A percentile compares a stretch with the other conserved stretches of the same genome.
Conservation (phyloP, 2,888 invertebrate genomes). For the Drosophila gaucha region DNA sequence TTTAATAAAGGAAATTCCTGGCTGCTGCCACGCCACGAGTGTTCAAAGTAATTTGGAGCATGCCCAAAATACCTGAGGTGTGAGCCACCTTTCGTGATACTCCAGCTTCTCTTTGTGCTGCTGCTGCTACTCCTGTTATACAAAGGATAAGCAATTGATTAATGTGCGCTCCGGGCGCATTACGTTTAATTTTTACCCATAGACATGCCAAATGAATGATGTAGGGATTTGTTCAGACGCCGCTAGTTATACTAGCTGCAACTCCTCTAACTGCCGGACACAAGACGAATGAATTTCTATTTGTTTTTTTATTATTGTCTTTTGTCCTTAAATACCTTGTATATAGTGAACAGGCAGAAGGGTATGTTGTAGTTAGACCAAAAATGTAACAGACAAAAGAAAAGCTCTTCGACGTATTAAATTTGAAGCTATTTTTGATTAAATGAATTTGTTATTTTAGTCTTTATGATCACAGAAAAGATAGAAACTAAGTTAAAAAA, state of each 20-base stretch:
- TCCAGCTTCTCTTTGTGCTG: neutral
- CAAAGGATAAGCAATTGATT: slow-evolving; percentile 78
- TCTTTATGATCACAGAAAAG: too few species aligned
- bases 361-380: neutral
- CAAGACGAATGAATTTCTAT: slow-evolving; percentile 48
- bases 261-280: slow-evolving; percentile 7
- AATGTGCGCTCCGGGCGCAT: slow-evolving; percentile 75
- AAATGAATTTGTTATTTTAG: too few species aligned
- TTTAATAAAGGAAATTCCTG: slow-evolving; percentile 80
- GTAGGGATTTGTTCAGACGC: slow-evolving; percentile 48
- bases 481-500: too few species aligned
- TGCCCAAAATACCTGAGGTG: slow-evolving; percentile 75
- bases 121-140: slow-evolving; percentile 18
- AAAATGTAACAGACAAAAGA: neutral
- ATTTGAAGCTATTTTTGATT: too few species aligned
- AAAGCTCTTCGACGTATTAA: too few species aligned
- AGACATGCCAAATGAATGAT: slow-evolving; percentile 63
- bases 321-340: slow-evolving; percentile 15
- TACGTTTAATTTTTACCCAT: slow-evolving; percentile 76
- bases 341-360: neutral
- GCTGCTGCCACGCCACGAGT: slow-evolving; percentile 51
- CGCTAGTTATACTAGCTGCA: slow-evolving; percentile 37
- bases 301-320: slow-evolving; percentile 19
- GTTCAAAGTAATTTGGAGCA: slow-evolving; percentile 81
- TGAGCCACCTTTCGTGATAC: slow-evolving; percentile 1